Percentiles rank a stretch among this genome's conserved stretches.
Conservation (phyloP, 2,797 vertebrate species). For the Pelodytes ibericus region DNA sequence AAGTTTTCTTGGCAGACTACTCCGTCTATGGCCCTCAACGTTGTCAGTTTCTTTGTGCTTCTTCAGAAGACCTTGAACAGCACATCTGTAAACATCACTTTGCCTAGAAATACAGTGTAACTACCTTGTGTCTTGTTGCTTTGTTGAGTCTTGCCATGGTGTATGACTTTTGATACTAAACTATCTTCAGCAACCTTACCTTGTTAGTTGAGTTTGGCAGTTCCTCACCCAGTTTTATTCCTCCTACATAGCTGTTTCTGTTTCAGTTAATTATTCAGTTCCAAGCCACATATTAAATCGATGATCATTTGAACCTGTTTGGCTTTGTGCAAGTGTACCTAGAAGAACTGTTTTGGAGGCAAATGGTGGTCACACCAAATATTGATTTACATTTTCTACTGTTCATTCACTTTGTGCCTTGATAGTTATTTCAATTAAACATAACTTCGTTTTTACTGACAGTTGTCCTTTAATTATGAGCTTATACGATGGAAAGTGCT, state of each 20-base stretch:
- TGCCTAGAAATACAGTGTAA: constrained; percentile 20
- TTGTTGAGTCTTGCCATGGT: not conserved
- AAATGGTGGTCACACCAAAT: too few relatives aligned
- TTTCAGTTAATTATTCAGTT: not conserved
- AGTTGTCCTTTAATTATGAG: too few relatives aligned
- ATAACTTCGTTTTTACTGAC: too few relatives aligned
- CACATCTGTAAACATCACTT: constrained; percentile 48
- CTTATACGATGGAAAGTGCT: too few relatives aligned
- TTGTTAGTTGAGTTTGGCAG: not conserved
- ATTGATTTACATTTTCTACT: too few relatives aligned
- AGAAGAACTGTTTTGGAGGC: too few relatives aligned
- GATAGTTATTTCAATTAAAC: too few relatives aligned
- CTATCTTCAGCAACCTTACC: not conserved
- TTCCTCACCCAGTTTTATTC: not conserved
- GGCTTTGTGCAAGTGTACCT: too few relatives aligned
- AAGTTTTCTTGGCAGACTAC: too few relatives aligned
- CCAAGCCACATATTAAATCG: not conserved
- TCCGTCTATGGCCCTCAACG: constrained; percentile 53
- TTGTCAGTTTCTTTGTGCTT: constrained; percentile 59
- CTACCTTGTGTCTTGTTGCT: not conserved
- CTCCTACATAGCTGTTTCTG: not conserved
- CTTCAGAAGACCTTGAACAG: constrained; percentile 59
- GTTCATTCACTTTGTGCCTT: too few relatives aligned
- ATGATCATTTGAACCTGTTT: not conserved
- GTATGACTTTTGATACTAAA: not conserved